These are phyloP conservation scores for Campoplex nolae DNA, from an alignment of 2,888 invertebrate species.

Conservation along the genomic window DNA sequence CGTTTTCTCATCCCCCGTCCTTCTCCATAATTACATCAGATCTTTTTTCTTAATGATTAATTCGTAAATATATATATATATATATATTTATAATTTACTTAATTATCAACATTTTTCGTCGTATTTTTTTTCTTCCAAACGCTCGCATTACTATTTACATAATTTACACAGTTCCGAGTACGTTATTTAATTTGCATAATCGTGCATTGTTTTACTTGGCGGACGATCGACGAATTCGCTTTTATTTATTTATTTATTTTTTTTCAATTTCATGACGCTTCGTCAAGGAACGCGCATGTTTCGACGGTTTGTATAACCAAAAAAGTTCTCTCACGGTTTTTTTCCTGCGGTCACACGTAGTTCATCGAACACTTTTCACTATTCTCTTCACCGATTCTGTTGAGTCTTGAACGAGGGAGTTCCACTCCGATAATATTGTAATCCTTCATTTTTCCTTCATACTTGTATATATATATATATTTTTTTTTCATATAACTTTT, in stretches of 20 bases:
- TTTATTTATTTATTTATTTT: background rate
- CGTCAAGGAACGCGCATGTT: slow-evolving; percentile 18
- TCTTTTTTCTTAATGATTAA: slow-evolving; percentile 48
- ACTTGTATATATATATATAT: too few relatives aligned
- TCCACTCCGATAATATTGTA: too few relatives aligned
- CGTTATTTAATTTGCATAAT: background rate
- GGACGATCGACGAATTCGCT: slow-evolving; percentile 17
- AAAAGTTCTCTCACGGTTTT: background rate
- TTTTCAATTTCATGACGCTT: slow-evolving; percentile 4
- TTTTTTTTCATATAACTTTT: background rate
- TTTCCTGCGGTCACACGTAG: background rate
- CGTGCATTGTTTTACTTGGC: slow-evolving; percentile 27
- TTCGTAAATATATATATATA: slow-evolving; percentile 45
- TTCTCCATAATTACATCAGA: slow-evolving; percentile 48
- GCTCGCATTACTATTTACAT: slow-evolving; percentile 62
- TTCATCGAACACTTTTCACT: background rate
- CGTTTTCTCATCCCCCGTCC: slow-evolving; percentile 42
- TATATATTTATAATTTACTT: slow-evolving; percentile 40
- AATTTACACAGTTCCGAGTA: slow-evolving; percentile 56
- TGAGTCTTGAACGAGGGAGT: background rate
- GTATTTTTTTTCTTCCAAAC: slow-evolving; percentile 20
- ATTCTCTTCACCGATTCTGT: background rate
- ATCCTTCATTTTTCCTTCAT: too few relatives aligned
- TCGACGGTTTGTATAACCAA: slow-evolving; percentile 11
- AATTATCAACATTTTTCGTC: slow-evolving; percentile 51